Conservation (phyloP, 2,113 vertebrate genomes). For the Neomonachus schauinslandi region DNA sequence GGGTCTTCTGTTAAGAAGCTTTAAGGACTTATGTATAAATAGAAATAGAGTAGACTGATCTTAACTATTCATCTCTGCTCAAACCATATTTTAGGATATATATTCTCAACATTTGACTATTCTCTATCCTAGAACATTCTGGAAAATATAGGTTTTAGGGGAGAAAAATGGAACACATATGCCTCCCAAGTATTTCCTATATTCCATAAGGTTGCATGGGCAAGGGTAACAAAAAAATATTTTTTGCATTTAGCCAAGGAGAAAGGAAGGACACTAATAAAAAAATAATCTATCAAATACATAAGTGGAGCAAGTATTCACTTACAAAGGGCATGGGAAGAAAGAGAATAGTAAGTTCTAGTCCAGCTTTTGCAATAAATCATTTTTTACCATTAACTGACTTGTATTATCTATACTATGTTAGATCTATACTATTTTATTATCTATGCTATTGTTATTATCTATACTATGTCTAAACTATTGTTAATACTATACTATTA, state of each 20-base stretch:
- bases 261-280: constrained; percentile 3
- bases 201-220: not conserved
- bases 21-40: not conserved
- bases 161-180: not conserved
- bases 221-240: not conserved
- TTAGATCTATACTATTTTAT: not conserved
- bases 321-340: constrained; percentile 16
- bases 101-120: not conserved
- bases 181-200: not conserved
- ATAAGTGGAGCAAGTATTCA: constrained; percentile 8
- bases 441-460: not conserved
- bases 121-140: not conserved
- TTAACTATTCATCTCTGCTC: not conserved
- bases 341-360: not conserved
- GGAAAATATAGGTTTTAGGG: not conserved
- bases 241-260: not conserved
- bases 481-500: not conserved
- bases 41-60: not conserved
- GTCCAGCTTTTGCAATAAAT: not conserved
- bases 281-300: not conserved
- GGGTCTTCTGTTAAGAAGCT: not conserved
- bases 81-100: constrained; percentile 8
- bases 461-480: not conserved
- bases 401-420: not conserved
- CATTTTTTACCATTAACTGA: not conserved